Evolutionary conservation across 1,140 invertebrate species (phyloP).

Genomic region (Bathynomus jamesi): DNA sequence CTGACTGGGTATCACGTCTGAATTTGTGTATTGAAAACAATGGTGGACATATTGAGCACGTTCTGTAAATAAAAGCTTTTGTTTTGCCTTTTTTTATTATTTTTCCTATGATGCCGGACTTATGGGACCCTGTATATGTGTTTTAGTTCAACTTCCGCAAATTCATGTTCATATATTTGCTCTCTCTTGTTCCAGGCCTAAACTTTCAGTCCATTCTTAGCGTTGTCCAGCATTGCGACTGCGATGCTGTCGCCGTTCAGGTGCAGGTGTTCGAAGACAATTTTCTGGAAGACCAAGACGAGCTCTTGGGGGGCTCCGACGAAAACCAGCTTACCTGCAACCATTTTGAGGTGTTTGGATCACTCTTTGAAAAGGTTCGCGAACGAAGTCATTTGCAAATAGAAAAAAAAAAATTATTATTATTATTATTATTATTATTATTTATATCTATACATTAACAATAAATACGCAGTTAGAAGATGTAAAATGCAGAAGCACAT

Average conservation of each 20-base stretch:
- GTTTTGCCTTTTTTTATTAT: too few relatives aligned
- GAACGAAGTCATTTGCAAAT: background rate
- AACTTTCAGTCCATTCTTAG: constrained; percentile 16
- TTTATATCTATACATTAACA: too few relatives aligned
- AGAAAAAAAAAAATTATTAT: too few relatives aligned
- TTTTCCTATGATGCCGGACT: too few relatives aligned
- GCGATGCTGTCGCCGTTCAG: constrained; percentile 16
- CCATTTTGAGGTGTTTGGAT: constrained; percentile 19
- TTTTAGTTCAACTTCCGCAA: background rate
- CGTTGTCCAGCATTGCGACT: background rate
- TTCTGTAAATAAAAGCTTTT: too few relatives aligned
- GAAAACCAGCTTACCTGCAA: constrained; percentile 13
- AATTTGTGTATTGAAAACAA: too few relatives aligned
- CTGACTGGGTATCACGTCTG: too few relatives aligned
- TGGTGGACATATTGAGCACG: too few relatives aligned
- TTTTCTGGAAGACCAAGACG: constrained; percentile 15
- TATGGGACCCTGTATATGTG: too few relatives aligned
- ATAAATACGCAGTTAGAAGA: too few relatives aligned
- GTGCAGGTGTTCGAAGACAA: constrained; percentile 17
- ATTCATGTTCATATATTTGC: background rate
- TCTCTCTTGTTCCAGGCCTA: constrained; percentile 13
- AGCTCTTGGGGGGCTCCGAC: constrained; percentile 11
- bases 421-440: too few relatives aligned
- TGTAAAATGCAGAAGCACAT: too few relatives aligned
- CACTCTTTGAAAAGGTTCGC: constrained; percentile 18